Evolutionary conservation across 2,797 vertebrate species (phyloP), one percentile per base, ranked within the genome.

Genomic region (Emydoidea blandingii): DNA sequence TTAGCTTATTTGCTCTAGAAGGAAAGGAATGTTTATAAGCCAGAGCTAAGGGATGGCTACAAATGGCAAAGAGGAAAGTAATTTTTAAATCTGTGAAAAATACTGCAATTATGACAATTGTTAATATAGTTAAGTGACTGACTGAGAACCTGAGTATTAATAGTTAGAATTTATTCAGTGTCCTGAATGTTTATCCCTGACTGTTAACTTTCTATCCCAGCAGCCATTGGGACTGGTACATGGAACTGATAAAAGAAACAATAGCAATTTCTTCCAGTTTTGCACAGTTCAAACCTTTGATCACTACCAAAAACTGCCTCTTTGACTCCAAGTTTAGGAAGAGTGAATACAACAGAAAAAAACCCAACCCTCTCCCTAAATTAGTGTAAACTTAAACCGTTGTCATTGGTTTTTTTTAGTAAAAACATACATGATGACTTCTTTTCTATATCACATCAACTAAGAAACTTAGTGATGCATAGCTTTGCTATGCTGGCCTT

Each of bases 181-280:
- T 97, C 68, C 79, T 72, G 80, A 72, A n/a, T 41, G 21, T 72
- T 72, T 72, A 72, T 72, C 19, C 19, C 65, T 72, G 37, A 72
- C 65, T 72, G 65, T 72, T 72, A 11, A 37, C 65, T 37, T 41
- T 72, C 37, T 72, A 41, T 2, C 47, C 25, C 72, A 83, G n/a
- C 72, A 87, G 81, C 82, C 68, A 83, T 92, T 83, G 87, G 86
- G 81, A 96, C 80, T 44, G 29, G 5, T 94, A 88, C 90, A 80
- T 65, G 54, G 49, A 68, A 76, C 3, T 95, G 54, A 90, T 94
- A 62, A 62, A 74, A 78, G 44, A 49, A 16, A 78, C 44, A 78
- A 68, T 0, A 0, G 76, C 68, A 83, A 0, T 76, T 37, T 62
- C 83, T 94, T 53, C 34, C 65, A 1, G 34, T 83, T 49, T 29